Evolutionary conservation across 2,888 invertebrate species (phyloP).

Genomic region (Periphyllus acericola): DNA sequence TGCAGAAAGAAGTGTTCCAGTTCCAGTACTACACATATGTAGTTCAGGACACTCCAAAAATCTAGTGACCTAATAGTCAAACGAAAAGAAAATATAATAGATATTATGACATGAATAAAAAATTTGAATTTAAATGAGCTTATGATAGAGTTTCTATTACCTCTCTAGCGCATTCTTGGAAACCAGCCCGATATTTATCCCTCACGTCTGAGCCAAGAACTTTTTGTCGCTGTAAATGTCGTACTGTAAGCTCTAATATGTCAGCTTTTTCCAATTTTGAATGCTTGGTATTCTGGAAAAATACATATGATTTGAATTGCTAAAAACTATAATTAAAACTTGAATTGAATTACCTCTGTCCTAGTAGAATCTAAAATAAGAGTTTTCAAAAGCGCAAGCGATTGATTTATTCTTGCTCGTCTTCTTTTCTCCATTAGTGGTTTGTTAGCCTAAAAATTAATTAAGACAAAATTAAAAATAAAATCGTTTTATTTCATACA

Average conservation of each 20-base stretch:
- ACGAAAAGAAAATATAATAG: constrained; percentile 24
- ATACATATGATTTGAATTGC: neutral
- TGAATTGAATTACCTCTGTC: constrained; percentile 66
- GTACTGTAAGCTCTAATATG: constrained; percentile 84
- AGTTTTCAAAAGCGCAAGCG: constrained; percentile 77
- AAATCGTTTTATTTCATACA: neutral
- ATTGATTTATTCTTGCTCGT: constrained; percentile 79
- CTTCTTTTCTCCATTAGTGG: constrained; percentile 82
- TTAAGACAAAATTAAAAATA: neutral
- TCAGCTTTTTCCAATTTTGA: constrained; percentile 88
- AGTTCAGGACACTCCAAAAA: constrained; percentile 74
- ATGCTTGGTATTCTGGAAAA: constrained; percentile 75
- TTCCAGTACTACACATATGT: constrained; percentile 68
- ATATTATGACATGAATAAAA: neutral
- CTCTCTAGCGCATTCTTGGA: constrained; percentile 75
- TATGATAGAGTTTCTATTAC: constrained; percentile 66
- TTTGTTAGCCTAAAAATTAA: constrained; percentile 75
- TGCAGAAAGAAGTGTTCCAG: constrained; percentile 62
- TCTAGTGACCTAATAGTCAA: constrained; percentile 68
- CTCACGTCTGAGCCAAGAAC: constrained; percentile 72
- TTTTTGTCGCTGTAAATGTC: constrained; percentile 81
- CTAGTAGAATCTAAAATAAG: constrained; percentile 77
- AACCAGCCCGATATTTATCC: constrained; percentile 76
- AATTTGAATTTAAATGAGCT: constrained; percentile 4
- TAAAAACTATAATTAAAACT: constrained; percentile 30